These are phyloP conservation scores for Diabrotica balteata DNA, from an alignment of 2,888 invertebrate genomes.

Conservation along the genomic window DNA sequence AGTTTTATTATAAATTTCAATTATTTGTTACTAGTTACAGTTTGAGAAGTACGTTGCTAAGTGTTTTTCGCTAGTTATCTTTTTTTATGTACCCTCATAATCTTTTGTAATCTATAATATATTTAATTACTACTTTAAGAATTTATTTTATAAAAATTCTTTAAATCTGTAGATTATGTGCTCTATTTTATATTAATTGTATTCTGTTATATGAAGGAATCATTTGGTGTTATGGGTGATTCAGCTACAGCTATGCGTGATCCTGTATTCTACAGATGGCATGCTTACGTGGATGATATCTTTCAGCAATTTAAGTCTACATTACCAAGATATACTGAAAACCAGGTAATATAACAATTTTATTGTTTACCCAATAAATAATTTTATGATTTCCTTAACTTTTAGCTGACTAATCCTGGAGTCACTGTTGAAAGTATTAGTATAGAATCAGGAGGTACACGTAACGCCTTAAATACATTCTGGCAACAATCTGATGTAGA, in stretches of 20 bases:
- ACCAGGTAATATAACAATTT: slow-evolving; percentile 61
- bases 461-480: slow-evolving; percentile 71
- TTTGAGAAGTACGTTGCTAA: too few relatives aligned
- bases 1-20: slow-evolving; percentile 39
- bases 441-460: slow-evolving; percentile 63
- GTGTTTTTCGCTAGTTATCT: too few relatives aligned
- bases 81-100: too few relatives aligned
- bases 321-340: slow-evolving; percentile 69
- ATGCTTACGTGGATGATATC: slow-evolving; percentile 78
- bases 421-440: slow-evolving; percentile 68
- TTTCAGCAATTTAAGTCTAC: slow-evolving; percentile 78
- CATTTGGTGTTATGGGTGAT: slow-evolving; percentile 85
- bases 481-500: slow-evolving; percentile 85
- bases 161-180: too few relatives aligned
- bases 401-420: slow-evolving; percentile 70
- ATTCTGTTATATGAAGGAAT: slow-evolving; percentile 65
- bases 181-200: too few relatives aligned
- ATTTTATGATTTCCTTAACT: slow-evolving; percentile 13
- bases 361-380: background rate
- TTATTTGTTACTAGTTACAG: too few relatives aligned
- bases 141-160: too few relatives aligned
- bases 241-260: slow-evolving; percentile 87
- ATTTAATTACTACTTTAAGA: too few relatives aligned
- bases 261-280: slow-evolving; percentile 87
- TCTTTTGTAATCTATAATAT: too few relatives aligned